Evolutionary conservation across 1,140 invertebrate species (phyloP).

Genomic region (Schlechtendalia chinensis): DNA sequence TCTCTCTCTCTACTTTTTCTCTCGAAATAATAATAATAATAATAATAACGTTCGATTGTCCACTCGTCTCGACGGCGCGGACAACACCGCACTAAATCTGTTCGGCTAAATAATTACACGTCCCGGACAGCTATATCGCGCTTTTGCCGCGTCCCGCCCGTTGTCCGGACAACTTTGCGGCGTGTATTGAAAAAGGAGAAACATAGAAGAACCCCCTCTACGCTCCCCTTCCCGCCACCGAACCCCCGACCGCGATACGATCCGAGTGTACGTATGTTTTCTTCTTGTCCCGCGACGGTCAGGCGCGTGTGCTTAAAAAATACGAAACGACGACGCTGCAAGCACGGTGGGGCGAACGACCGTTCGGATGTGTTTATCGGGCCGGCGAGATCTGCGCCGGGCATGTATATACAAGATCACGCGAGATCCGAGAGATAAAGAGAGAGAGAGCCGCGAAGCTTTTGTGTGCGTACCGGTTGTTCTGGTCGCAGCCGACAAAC

Average conservation of each 20-base stretch:
- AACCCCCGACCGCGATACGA: slow-evolving; percentile 4
- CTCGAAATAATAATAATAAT: not conserved
- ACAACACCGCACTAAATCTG: slow-evolving; percentile 1
- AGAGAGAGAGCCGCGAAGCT: slow-evolving; percentile 39
- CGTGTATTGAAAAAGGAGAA: no score
- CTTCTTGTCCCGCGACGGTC: not conserved
- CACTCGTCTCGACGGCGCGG: no score
- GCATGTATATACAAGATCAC: slow-evolving; percentile 46
- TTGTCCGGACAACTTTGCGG: not conserved
- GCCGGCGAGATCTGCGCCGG: slow-evolving; percentile 13
- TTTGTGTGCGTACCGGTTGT: slow-evolving; percentile 31
- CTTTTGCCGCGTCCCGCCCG: no score
- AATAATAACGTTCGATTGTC: slow-evolving; percentile 7
- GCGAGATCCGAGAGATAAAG: slow-evolving; percentile 39
- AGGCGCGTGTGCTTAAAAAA: not conserved
- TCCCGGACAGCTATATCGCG: no score
- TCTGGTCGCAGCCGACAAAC: slow-evolving; percentile 23
- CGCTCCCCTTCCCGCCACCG: no score
- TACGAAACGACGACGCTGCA: not conserved
- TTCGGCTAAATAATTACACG: not conserved
- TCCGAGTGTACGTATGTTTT: not conserved
- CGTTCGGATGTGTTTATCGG: slow-evolving; percentile 34
- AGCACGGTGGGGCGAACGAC: slow-evolving; percentile 30
- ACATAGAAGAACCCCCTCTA: no score
- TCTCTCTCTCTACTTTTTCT: not conserved